phyloP scores from a whole-genome alignment of 2,888 invertebrate species.

The Drosophila ochracea region DNA sequence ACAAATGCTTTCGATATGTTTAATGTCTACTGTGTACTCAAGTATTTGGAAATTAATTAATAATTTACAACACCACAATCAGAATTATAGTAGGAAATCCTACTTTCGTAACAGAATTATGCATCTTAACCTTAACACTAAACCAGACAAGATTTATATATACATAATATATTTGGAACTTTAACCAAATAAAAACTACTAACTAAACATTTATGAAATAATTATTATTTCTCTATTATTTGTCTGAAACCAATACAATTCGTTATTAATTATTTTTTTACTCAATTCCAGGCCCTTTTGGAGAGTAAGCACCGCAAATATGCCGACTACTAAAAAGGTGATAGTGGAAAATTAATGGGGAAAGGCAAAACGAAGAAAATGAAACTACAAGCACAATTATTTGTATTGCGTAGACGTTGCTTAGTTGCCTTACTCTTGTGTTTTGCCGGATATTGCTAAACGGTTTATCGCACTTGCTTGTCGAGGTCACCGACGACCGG shows the following conservation, averaged over 20 bases:
- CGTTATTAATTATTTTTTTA: neutral
- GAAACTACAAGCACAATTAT: constrained; percentile 36
- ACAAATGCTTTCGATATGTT: neutral
- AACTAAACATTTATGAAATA: too few species aligned
- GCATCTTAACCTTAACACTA: neutral
- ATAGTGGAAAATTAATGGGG: neutral
- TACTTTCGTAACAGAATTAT: neutral
- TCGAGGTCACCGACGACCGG: constrained; percentile 40
- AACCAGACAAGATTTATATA: neutral
- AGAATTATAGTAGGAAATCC: neutral
- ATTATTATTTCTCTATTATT: neutral
- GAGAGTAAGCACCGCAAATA: neutral
- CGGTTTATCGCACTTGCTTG: constrained; percentile 77
- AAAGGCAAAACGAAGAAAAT: constrained; percentile 4
- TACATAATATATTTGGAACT: neutral
- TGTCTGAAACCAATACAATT: neutral
- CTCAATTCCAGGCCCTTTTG: neutral
- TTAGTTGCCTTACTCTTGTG: constrained; percentile 32
- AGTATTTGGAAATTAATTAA: neutral
- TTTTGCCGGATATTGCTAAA: constrained; percentile 71
- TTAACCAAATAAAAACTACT: too few species aligned
- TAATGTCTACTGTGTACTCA: neutral
- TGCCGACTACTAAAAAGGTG: constrained; percentile 1
- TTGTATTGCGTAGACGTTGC: constrained; percentile 35
- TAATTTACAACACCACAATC: neutral